Evolutionary conservation across 2,888 invertebrate genomes (phyloP).

Genomic region (Petrophora chlorosata): DNA sequence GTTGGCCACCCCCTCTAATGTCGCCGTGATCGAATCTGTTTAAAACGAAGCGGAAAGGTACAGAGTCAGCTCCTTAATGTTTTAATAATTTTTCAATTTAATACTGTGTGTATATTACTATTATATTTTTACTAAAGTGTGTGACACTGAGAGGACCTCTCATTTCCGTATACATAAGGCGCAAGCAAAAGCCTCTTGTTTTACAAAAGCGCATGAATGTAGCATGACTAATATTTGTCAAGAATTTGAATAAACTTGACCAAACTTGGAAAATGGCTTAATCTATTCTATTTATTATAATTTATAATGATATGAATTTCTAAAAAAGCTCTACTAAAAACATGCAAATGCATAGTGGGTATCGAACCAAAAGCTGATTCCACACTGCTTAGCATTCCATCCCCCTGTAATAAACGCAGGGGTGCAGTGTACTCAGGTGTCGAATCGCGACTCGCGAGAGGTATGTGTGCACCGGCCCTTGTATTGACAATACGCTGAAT

Average conservation of each 20-base stretch:
- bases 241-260: too few species aligned
- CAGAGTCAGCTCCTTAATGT: slow-evolving; percentile 48
- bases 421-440: slow-evolving; percentile 82
- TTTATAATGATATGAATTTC: too few species aligned
- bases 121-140: too few species aligned
- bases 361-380: slow-evolving; percentile 42
- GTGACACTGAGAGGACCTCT: too few species aligned
- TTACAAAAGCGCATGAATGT: too few species aligned
- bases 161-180: too few species aligned
- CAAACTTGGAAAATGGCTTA: too few species aligned
- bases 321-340: background rate
- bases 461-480: slow-evolving; percentile 63
- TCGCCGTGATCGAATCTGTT: slow-evolving; percentile 77
- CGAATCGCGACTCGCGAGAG: slow-evolving; percentile 68
- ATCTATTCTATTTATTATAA: too few species aligned
- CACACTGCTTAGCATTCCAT: slow-evolving; percentile 40
- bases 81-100: too few species aligned
- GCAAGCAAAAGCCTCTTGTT: too few species aligned
- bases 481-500: slow-evolving; percentile 34
- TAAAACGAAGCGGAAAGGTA: slow-evolving; percentile 52
- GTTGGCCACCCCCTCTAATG: slow-evolving; percentile 65
- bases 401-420: slow-evolving; percentile 62
- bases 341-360: background rate
- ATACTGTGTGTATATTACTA: too few species aligned
- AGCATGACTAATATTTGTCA: too few species aligned